These are phyloP conservation scores for Triops cancriformis DNA, from an alignment of 1,140 invertebrate genomes.

Conservation along the genomic window DNA sequence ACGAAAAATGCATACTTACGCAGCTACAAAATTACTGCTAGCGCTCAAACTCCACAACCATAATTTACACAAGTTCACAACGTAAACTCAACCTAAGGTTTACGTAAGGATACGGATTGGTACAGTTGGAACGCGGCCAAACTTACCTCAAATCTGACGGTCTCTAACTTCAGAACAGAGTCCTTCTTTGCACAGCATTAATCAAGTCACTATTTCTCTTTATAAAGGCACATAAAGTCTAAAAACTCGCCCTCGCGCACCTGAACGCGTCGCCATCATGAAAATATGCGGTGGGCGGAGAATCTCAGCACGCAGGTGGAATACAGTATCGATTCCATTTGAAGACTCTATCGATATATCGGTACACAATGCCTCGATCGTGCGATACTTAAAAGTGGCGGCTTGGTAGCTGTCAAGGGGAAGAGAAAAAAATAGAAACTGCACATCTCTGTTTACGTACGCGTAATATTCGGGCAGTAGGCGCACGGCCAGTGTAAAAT, in stretches of 20 bases:
- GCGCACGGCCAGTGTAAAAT: not conserved
- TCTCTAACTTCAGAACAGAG: not conserved
- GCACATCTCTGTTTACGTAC: conserved; percentile 1
- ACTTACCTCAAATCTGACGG: not conserved
- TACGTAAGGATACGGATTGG: not conserved
- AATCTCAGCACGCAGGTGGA: not conserved
- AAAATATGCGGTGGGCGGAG: conserved; percentile 12
- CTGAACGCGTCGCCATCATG: conserved; percentile 12
- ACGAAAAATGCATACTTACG: no score
- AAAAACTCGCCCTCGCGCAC: conserved; percentile 2
- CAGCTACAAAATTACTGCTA: no score
- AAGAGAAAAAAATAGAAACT: not conserved
- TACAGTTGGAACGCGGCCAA: not conserved
- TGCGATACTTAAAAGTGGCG: conserved; percentile 9
- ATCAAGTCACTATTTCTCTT: conserved; percentile 1
- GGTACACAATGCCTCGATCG: not conserved
- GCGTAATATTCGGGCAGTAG: not conserved
- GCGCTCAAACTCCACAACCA: no score
- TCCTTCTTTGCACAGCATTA: not conserved
- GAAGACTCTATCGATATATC: not conserved
- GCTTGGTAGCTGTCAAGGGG: conserved; percentile 12
- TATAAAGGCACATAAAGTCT: conserved; percentile 5
- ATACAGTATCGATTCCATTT: not conserved
- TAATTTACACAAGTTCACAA: not conserved
- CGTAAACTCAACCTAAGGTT: not conserved